Base-by-base conservation (phyloP, 2,797 vertebrate genomes). In the Intellagama lesueurii region DNA sequence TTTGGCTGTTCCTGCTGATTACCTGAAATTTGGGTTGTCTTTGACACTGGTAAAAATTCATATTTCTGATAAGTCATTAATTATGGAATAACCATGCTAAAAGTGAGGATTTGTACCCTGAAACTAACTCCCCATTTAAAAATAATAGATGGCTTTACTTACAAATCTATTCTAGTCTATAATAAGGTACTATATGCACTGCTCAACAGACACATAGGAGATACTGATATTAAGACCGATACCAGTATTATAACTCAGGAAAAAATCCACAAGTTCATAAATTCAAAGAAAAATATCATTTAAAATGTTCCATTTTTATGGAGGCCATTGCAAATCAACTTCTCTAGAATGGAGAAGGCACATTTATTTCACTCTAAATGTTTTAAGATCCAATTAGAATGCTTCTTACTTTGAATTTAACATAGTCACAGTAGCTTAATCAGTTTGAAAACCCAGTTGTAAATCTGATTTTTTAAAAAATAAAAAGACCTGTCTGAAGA, bases 71-170 rank as follows among this genome's bases (percentile, higher is more conserved):
- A 87, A 91, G 78, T 79, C 40, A 87, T 84, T 85, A 79, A 26
- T 30, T 89, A 88, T 91, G 82, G 88, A 91, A 94, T 0, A 93
- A 85, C 88, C 69, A 90, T 40, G 89, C 91, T 95, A 91, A 88
- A 94, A 94, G 86, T 91, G 92, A 87, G 86, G 93, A 93, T 84
- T 76, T 94, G 92, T 93, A 92, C 88, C 4, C 85, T 90, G 87
- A 91, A 52, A 83, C 90, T 40, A 40, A 40, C 1, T 88, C 73
- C 72, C 90, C 86, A 80, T 87, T 94, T 92, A 40, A 88, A 95
- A 96, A 94, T 92, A 89, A 92, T 0, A 92, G 95, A 91, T 72
- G 93, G 90, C 81, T 81, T 84, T 83, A 91, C 91, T 94, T 94
- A 90, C 52, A 92, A 91, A 92, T 86, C 90, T 83, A 92, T 92